Percentiles rank a stretch among this genome's conserved stretches.
Evolutionary conservation across 2,888 invertebrate species (phyloP).

Genomic region (Neoaliturus tenellus): DNA sequence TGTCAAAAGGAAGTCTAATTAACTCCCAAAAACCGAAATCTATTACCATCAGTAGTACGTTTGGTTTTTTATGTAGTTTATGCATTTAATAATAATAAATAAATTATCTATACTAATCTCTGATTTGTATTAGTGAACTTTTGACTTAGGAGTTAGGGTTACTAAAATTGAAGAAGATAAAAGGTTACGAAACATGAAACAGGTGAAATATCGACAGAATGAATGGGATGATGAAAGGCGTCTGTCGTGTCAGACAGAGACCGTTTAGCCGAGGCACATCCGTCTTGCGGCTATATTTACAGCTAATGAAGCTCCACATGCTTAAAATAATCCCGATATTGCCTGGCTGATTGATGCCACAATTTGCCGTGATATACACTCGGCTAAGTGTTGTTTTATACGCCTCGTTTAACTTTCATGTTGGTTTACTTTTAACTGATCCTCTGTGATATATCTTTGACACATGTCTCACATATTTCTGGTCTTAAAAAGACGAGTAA

Average conservation of each 20-base stretch:
- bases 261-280: slow-evolving; percentile 29
- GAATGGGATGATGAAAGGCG: slow-evolving; percentile 42
- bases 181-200: background rate
- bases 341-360: slow-evolving; percentile 34
- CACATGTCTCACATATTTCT: background rate
- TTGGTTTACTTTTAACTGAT: slow-evolving; percentile 39
- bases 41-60: no score
- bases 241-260: slow-evolving; percentile 35
- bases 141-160: no score
- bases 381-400: slow-evolving; percentile 34
- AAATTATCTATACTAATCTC: no score
- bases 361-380: slow-evolving; percentile 47
- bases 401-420: slow-evolving; percentile 7
- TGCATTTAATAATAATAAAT: no score
- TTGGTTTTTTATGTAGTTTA: no score
- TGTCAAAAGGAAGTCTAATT: no score
- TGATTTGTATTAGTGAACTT: no score
- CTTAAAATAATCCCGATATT: slow-evolving; percentile 30
- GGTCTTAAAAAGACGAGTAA: background rate
- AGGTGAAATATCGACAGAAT: slow-evolving; percentile 27
- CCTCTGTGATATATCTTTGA: background rate
- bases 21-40: no score
- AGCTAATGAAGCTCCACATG: background rate
- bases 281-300: slow-evolving; percentile 41
- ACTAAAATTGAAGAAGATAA: background rate